phyloP scores from a whole-genome alignment of 2,797 vertebrate species.

The Periparus ater region DNA sequence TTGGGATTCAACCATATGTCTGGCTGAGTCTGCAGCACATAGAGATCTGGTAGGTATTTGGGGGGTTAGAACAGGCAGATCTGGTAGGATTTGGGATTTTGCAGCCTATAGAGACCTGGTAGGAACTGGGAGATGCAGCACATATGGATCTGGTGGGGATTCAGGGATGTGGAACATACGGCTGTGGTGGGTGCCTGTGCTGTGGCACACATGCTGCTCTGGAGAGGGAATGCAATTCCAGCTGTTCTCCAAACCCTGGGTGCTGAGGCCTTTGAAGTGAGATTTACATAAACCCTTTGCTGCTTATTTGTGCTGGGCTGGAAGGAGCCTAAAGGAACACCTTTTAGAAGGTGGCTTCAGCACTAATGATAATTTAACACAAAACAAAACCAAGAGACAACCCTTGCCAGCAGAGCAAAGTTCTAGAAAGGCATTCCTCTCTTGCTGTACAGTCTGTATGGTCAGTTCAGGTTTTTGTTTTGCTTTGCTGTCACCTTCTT shows the following conservation, averaged over 20 bases:
- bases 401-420: neutral
- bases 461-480: neutral
- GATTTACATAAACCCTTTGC: neutral
- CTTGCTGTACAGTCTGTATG: neutral
- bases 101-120: neutral
- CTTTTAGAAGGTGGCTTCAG: neutral
- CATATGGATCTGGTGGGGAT: neutral
- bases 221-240: neutral
- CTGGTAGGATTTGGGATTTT: neutral
- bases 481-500: neutral
- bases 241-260: neutral
- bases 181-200: neutral
- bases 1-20: conserved; percentile 37
- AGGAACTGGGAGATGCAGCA: neutral
- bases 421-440: neutral
- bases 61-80: neutral
- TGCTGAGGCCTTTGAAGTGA: neutral
- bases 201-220: neutral
- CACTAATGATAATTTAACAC: neutral
- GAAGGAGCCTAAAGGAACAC: neutral
- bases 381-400: neutral
- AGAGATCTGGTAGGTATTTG: neutral
- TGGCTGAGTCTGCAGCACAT: conserved; percentile 7
- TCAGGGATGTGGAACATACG: neutral
- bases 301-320: neutral